Conservation (phyloP, 2,888 invertebrate species). For the Lysandra coridon region DNA sequence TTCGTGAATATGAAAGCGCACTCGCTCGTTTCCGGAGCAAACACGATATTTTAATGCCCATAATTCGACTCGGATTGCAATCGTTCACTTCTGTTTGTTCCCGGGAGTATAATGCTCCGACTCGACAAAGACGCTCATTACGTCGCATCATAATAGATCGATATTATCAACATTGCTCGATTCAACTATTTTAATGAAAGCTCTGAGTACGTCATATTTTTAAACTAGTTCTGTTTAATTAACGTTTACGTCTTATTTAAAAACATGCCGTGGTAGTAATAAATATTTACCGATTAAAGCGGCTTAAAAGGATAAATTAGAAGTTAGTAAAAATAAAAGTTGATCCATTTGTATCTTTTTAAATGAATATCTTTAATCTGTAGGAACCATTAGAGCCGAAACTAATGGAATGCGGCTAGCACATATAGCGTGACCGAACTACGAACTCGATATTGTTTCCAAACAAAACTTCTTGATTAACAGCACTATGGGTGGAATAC, state of each 20-base stretch:
- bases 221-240: not conserved
- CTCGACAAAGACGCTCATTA: conserved; percentile 5
- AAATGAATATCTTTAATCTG: not conserved
- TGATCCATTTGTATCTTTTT: conserved; percentile 1
- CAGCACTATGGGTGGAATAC: not conserved
- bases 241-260: not conserved
- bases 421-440: conserved; percentile 15
- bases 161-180: not conserved
- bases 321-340: not conserved
- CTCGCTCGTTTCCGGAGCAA: conserved; percentile 54
- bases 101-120: conserved; percentile 4
- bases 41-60: conserved; percentile 55
- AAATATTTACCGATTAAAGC: not conserved
- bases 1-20: conserved; percentile 58
- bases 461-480: conserved; percentile 29
- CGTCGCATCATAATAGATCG: not conserved
- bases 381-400: not conserved
- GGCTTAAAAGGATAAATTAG: not conserved
- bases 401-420: conserved; percentile 3
- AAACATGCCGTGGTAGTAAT: not conserved
- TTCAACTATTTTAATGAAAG: not conserved
- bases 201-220: not conserved
- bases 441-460: conserved; percentile 17
- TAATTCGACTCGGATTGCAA: conserved; percentile 50
- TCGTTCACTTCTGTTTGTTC: conserved; percentile 36